Base-by-base conservation (phyloP, 1,140 invertebrate species). In the Apis florea region DNA sequence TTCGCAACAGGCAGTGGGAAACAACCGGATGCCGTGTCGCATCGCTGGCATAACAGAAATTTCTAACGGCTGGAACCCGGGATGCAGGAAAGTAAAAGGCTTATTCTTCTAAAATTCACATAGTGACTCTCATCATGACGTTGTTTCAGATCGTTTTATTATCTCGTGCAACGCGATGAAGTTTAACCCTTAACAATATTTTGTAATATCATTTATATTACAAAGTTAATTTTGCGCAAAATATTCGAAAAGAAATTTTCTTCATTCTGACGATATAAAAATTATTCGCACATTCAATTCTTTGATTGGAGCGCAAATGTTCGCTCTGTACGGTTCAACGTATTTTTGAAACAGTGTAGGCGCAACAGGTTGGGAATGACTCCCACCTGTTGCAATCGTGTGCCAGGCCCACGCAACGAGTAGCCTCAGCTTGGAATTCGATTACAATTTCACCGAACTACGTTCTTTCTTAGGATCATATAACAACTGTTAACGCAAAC, bases 351-450 rank as follows among this genome's bases (percentile, higher is more conserved):
- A 24, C 64, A 67, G 74, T n/a, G 73, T 64, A 80, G 78, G 83
- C 88, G 85, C 88, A 89, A 89, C 88, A 89, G 88, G 85, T 89
- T 85, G 72, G 47, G 51, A 82, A 88, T 70, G 61, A 76, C 85
- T 82, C 81, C 85, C 88, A 89, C 83, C 88, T 89, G 88, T 88
- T 87, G 72, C 83, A 80, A 80, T 73, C 71, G 77, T 75, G 67
- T 49, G 68, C 71, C 64, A 83, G 77, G 31, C 85, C 84, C 75
- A 89, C 83, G 85, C 88, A 87, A 82, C 69, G 73, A 61, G 53
- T 79, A 85, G 70, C 51, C 70, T 85, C 70, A 63, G 71, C 31
- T 54, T 75, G 56, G 75, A 82, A 86, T 87, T 86, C 74, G 82
- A 84, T 83, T 86, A 76, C 70, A 77, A 74, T 85, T 86, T 86